Evolutionary conservation across 2,888 invertebrate genomes (phyloP).

Genomic region (Perizoma affinitatum): DNA sequence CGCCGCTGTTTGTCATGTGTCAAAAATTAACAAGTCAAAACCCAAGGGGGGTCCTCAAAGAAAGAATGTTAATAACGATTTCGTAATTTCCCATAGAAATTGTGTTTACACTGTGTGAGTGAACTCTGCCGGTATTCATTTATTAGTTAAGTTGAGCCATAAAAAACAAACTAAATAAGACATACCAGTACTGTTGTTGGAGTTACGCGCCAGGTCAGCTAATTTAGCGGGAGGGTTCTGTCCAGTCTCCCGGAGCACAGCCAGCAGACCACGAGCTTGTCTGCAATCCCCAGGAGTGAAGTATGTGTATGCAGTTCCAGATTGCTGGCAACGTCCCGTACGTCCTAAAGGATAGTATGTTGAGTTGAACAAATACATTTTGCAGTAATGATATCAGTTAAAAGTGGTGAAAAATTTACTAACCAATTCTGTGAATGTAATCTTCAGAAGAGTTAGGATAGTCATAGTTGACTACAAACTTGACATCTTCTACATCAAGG

Average conservation of each 20-base stretch:
- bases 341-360: conserved; percentile 78
- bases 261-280: conserved; percentile 95
- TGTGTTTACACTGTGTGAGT: no score
- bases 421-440: conserved; percentile 97
- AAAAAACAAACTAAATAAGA: conserved; percentile 9
- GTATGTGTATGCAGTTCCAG: conserved; percentile 98
- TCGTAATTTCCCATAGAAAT: no score
- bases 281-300: conserved; percentile 96
- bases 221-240: conserved; percentile 93
- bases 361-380: not conserved
- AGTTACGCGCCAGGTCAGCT: conserved; percentile 88
- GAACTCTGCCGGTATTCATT: no score
- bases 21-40: no score
- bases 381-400: not conserved
- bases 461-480: conserved; percentile 98
- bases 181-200: conserved; percentile 76
- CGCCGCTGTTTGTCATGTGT: no score
- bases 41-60: no score
- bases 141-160: not conserved
- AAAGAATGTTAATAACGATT: no score
- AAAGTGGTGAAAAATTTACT: conserved; percentile 25
- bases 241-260: conserved; percentile 96
- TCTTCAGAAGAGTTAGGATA: conserved; percentile 99
- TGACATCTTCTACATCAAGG: conserved; percentile 96
- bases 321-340: conserved; percentile 96